A percentile compares a stretch with the other conserved stretches of the same genome.
Conservation (phyloP, 2,797 vertebrate species). For the Choloepus didactylus region DNA sequence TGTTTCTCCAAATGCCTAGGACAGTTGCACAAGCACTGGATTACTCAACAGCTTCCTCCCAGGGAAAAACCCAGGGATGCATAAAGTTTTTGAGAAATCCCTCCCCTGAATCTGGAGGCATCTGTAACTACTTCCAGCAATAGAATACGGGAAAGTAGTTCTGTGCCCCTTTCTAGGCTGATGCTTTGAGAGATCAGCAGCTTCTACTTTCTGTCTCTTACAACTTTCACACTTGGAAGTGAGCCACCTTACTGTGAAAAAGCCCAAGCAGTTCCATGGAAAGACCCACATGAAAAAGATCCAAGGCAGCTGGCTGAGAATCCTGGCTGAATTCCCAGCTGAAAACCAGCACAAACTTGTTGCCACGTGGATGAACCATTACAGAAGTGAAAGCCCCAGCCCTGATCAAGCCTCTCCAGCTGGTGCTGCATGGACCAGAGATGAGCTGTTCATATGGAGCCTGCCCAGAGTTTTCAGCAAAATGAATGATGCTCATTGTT, state of each 20-base stretch:
- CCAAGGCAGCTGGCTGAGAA: background rate
- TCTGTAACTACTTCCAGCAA: background rate
- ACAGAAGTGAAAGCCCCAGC: rapidly evolving
- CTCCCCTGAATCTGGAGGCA: background rate
- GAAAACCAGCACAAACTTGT: background rate
- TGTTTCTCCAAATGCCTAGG: background rate
- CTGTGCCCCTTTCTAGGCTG: background rate
- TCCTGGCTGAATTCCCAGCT: no score
- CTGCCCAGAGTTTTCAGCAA: background rate
- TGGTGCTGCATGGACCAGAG: background rate
- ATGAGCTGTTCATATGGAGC: background rate
- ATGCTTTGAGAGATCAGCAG: background rate
- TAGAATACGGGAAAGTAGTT: background rate
- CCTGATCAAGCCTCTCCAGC: background rate
- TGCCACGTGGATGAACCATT: background rate
- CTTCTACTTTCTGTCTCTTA: background rate
- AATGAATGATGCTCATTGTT: background rate
- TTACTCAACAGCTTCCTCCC: background rate
- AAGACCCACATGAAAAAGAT: background rate
- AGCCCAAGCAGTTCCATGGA: background rate
- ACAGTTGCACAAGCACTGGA: background rate
- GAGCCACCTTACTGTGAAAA: background rate
- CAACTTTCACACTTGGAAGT: background rate
- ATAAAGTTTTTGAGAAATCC: background rate
- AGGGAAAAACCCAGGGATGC: background rate